Percentiles rank a stretch among this genome's conserved stretches.
Evolutionary conservation across 35 echinoderm and acorn worm genomes (phyloP).

Genomic region (Apostichopus parvimensis): DNA sequence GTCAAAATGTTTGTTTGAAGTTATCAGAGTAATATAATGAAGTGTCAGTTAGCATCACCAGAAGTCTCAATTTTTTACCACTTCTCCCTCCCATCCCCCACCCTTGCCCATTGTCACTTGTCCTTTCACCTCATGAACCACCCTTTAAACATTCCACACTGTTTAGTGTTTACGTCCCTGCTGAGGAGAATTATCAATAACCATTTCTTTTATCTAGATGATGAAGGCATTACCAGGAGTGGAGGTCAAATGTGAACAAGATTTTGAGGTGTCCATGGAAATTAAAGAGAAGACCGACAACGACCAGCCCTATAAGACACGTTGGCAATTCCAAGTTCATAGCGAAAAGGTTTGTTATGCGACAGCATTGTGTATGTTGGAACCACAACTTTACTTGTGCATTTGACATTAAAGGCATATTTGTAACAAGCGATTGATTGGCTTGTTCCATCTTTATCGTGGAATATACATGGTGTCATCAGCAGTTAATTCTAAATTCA

Average conservation of each 20-base stretch:
- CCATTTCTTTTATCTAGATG: background rate
- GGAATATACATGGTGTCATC: background rate
- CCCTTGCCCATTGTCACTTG: too few relatives aligned
- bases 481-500: background rate
- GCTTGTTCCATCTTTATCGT: background rate
- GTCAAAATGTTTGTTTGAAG: too few relatives aligned
- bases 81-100: background rate
- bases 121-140: too few relatives aligned
- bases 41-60: too few relatives aligned
- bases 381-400: too few relatives aligned
- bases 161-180: too few relatives aligned
- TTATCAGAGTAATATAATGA: too few relatives aligned
- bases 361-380: too few relatives aligned
- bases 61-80: background rate
- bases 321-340: conserved; percentile 40
- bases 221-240: conserved; percentile 20
- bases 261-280: background rate
- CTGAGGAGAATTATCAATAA: too few relatives aligned
- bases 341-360: conserved; percentile 6
- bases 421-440: background rate
- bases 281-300: conserved; percentile 2
- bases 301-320: background rate
- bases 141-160: too few relatives aligned
- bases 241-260: background rate
- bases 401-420: too few relatives aligned